Base-by-base conservation (phyloP, 1,140 invertebrate genomes). In the Berghia stephanieae region DNA sequence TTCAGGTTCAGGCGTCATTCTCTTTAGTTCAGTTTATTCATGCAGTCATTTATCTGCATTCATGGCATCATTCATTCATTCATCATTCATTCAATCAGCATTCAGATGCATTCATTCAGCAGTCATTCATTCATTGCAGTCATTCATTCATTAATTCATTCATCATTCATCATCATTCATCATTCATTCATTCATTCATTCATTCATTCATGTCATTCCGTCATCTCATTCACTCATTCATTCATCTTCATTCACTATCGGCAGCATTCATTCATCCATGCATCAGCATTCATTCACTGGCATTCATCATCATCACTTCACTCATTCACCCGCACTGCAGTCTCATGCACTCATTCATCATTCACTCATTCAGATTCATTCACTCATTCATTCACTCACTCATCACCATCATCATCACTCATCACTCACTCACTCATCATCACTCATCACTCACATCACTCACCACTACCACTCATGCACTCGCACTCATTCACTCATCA, bases 261-360 rank as follows among this genome's bases (percentile, higher is more conserved):
- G n/a, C n/a, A n/a, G n/a, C n/a, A n/a, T n/a, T n/a, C n/a, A n/a
- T n/a, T 49, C 74, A 67, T 44, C 31, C 60, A 67, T 63, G 27
- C 74, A 67, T 44, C n/a, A n/a, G n/a, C n/a, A n/a, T n/a, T 43
- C 74, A 67, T 63, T 27, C 63, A 67, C 74, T 46, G 42, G 21
- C 70, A 72, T 36, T 18, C 42, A 72, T 44, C 10, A 5, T 6
- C n/a, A n/a, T 38, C 6, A 5, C 6, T 44, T 10, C 40, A 72
- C 44, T 13, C 38, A n/a, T 10, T 6, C 67, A 36, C 67, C n/a
- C n/a, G 38, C 74, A 67, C 63, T 34, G n/a, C n/a, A n/a, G n/a
- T n/a, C n/a, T n/a, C n/a, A n/a, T n/a, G n/a, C 74, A 42, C 40
- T 31, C 34, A 34, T 42, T 40, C 74, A 43, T 49, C 42, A 31